Conservation (phyloP, 2,113 vertebrate species). For the Hassar affinis region DNA sequence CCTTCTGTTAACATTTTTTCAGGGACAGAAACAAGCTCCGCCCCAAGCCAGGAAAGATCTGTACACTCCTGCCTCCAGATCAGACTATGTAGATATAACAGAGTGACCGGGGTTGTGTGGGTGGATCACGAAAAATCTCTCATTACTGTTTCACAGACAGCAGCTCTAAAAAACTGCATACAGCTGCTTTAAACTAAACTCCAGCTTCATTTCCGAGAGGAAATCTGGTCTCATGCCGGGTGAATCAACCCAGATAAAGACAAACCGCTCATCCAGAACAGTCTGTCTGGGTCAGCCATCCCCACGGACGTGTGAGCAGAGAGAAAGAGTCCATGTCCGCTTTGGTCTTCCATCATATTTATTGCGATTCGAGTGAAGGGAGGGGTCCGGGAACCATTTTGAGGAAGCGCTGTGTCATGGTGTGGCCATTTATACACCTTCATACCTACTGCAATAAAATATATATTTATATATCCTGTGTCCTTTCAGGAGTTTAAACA, state of each 20-base stretch:
- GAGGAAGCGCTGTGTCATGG: constrained; percentile 56
- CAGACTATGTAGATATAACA: too few species aligned
- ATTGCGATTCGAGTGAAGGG: background rate
- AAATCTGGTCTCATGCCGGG: background rate
- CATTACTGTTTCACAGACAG: background rate
- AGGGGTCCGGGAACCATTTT: constrained; percentile 43
- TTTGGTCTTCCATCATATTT: background rate
- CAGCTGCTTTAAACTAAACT: background rate
- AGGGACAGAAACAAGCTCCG: background rate
- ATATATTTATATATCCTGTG: background rate
- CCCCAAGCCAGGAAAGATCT: background rate
- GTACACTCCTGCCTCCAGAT: background rate
- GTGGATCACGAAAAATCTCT: too few species aligned
- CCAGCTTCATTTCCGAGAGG: background rate
- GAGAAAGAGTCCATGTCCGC: background rate
- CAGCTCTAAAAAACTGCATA: background rate
- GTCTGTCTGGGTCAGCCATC: constrained; percentile 45
- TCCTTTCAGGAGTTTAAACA: background rate
- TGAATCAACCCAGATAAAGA: background rate
- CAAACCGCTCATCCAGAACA: constrained; percentile 14
- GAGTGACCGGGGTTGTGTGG: background rate
- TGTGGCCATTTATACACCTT: constrained; percentile 24
- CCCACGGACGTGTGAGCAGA: constrained; percentile 11
- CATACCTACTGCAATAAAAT: background rate
- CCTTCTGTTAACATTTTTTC: background rate